Evolutionary conservation across 2,888 invertebrate genomes (phyloP), one percentile per base, ranked within the genome.

Genomic region (Rhamnusium bicolor): DNA sequence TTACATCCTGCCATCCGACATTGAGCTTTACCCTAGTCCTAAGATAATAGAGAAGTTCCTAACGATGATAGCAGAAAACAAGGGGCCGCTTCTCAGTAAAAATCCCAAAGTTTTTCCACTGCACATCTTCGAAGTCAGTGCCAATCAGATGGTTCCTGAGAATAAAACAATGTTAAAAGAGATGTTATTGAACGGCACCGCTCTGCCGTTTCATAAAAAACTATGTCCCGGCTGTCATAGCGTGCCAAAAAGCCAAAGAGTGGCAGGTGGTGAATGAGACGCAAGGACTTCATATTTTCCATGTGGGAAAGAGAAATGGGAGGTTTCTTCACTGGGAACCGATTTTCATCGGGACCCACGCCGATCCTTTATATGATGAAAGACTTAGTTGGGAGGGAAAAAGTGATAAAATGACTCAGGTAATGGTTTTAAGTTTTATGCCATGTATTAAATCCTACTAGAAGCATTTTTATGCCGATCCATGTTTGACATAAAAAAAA

Each of bases 351-450:
- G 97, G 97, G 16, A 96, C 96, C 0, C 94, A 97, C 87, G 90
- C 91, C 18, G 97, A 96, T 84, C 96, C 97, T 0, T 90, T 94
- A 78, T 97, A 97, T 86, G 97, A 97, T 81, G 97, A 97, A 87
- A 90, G 97, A 84, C 92, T 97, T 74, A 96, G 95, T 86, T 97
- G 97, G 97, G 97, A 98, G 86, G 97, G 97, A 53, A 96, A 96
- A 88, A 94, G 95, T 88, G 97, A 98, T 88, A 97, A 97, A 90
- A 97, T 97, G 97, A 95, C 96, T 73, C 97, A 97, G 94, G 97
- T 96, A 87, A 86, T 40, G n/a, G n/a, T n/a, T n/a, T n/a, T n/a
- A n/a, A n/a, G n/a, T n/a, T n/a, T n/a, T n/a, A n/a, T n/a, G n/a
- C n/a, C n/a, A n/a, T n/a, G n/a, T n/a, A n/a, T n/a, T n/a, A n/a